Base-by-base conservation (phyloP, 2,113 vertebrate genomes). In the Camelus bactrianus region DNA sequence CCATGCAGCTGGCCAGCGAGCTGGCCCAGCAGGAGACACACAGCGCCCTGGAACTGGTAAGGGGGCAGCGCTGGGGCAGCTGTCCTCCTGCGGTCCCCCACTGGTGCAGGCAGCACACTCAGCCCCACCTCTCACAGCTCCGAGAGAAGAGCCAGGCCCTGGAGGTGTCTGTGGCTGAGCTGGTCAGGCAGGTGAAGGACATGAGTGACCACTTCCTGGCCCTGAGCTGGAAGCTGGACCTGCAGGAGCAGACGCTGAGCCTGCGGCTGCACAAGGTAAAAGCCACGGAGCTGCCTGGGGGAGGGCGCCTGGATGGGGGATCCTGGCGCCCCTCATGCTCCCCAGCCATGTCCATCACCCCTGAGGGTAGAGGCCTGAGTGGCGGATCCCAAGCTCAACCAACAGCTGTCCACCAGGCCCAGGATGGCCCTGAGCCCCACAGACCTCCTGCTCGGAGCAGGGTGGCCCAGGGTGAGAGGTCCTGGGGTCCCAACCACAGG, bases 171-270 rank as follows among this genome's bases (percentile, higher is more conserved):
- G 28, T 96, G 38, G 62, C 84, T 0, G 76, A 91, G 38, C 85
- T 98, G 81, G 77, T 38, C 22, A 69, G 32, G 83, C 96, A 97
- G 90, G 64, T 97, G 30, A 93, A 94, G 73, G 96, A 96, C 52
- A 69, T 98, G 67, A 77, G 79, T 19, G 95, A 93, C 24, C 97
- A 91, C 38, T 95, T 96, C 15, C 52, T 94, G 54, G 95, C 97
- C 69, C 69, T 98, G 85, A 97, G 62, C 77, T 97, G 97, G 94
- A 96, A 79, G 35, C 67, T 97, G 54, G 93, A 97, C 14, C 89
- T 97, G 46, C 98, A 97, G 50, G 94, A 95, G 24, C 97, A 94
- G 89, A 96, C 64, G 0, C 79, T 97, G 69, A 65, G 54, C 30
- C 86, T 96, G 62, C 79, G 24, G 73, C 91, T 97, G 54, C 69